These are phyloP conservation scores for Panopea generosa DNA, from an alignment of 2,888 invertebrate genomes.

Conservation along the genomic window DNA sequence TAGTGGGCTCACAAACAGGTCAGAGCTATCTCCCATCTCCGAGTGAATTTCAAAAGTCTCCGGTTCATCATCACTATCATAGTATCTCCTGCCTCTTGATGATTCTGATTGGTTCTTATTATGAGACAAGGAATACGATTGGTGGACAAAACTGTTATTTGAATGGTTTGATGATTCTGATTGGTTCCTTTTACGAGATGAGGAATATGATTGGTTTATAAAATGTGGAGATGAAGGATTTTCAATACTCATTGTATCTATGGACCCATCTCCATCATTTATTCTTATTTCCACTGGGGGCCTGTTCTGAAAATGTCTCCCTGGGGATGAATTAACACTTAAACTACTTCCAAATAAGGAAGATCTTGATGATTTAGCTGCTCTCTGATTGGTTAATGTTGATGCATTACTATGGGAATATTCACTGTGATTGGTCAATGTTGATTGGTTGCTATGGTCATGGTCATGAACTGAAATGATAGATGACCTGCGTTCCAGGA, in stretches of 20 bases:
- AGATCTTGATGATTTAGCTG: conserved; percentile 7
- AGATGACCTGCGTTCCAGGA: conserved; percentile 51
- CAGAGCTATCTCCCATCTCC: conserved; percentile 43
- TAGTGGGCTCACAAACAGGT: conserved; percentile 50
- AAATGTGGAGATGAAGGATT: conserved; percentile 44
- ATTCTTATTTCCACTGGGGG: conserved; percentile 51
- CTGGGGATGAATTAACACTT: conserved; percentile 27
- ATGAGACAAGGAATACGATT: conserved; percentile 20
- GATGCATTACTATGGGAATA: conserved; percentile 16
- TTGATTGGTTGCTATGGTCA: conserved; percentile 50
- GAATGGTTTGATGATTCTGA: conserved; percentile 22
- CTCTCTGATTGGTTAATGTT: conserved; percentile 23
- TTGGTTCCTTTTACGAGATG: conserved; percentile 12
- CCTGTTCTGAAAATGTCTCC: background rate
- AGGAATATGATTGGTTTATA: conserved; percentile 24
- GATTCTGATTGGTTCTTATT: conserved; percentile 14
- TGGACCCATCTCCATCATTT: conserved; percentile 60
- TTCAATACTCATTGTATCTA: conserved; percentile 55
- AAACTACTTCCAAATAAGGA: background rate
- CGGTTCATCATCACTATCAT: conserved; percentile 48
- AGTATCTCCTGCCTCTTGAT: conserved; percentile 9
- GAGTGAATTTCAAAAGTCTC: conserved; percentile 37
- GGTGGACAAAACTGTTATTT: conserved; percentile 39
- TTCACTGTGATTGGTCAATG: conserved; percentile 52
- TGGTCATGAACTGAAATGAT: conserved; percentile 10